These are phyloP conservation scores for Platyscapa corneri DNA, from an alignment of 1,140 invertebrate genomes.

Conservation along the genomic window DNA sequence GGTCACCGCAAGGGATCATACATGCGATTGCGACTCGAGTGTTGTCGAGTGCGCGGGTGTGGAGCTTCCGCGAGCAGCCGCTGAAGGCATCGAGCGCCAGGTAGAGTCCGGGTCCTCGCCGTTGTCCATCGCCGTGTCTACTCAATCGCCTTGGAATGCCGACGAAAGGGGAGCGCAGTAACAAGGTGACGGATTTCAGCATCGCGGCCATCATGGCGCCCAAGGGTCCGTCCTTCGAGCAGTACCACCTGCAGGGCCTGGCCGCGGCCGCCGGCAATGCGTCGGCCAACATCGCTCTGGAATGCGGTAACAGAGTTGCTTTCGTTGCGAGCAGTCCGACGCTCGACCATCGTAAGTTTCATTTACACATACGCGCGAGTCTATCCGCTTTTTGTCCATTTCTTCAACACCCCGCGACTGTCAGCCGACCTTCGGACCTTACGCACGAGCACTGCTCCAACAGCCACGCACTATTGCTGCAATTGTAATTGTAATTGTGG, in stretches of 20 bases:
- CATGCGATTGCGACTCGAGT: constrained; percentile 11
- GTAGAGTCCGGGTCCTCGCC: neutral
- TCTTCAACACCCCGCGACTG: no score
- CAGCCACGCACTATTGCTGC: no score
- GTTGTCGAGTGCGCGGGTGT: constrained; percentile 46
- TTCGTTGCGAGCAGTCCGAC: constrained; percentile 59
- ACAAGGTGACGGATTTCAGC: constrained; percentile 79
- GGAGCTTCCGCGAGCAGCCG: constrained; percentile 52
- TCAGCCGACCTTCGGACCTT: no score
- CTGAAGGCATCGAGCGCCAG: neutral
- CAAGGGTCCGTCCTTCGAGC: constrained; percentile 73
- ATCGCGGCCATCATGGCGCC: constrained; percentile 80
- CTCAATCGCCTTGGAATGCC: constrained; percentile 68
- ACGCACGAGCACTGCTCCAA: no score
- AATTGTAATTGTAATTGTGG: no score
- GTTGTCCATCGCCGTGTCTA: neutral
- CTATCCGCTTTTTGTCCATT: neutral
- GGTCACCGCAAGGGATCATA: neutral
- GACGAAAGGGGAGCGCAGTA: constrained; percentile 72
- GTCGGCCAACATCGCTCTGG: constrained; percentile 65
- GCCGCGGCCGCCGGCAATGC: constrained; percentile 43
- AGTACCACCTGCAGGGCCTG: constrained; percentile 64
- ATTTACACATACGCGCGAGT: neutral
- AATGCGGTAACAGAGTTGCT: constrained; percentile 65
- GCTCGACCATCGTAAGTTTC: constrained; percentile 69